phyloP scores from a whole-genome alignment of 2,113 vertebrate species.

The Steatornis caripensis region DNA sequence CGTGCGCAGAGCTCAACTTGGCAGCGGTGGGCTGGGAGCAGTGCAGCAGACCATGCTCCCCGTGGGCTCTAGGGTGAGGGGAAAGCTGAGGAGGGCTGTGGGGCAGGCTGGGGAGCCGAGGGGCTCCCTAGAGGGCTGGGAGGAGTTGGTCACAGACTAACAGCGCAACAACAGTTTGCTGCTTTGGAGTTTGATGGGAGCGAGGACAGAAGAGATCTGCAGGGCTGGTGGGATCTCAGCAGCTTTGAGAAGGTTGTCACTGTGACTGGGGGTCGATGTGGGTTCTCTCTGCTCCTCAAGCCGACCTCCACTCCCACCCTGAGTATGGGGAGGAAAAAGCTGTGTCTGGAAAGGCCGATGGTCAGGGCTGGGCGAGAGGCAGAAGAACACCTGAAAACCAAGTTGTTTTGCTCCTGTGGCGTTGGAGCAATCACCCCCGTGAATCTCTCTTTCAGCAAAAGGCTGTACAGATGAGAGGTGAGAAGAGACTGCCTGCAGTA shows the following conservation, averaged over 20 bases:
- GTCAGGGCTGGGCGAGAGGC: no score
- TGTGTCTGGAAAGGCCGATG: neutral
- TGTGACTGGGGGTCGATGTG: fast-evolving
- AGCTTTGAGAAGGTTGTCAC: neutral
- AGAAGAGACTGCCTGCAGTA: no score
- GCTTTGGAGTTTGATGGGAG: neutral
- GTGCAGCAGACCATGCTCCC: fast-evolving
- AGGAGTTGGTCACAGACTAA: neutral
- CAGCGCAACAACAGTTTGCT: neutral
- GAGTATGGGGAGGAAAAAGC: neutral
- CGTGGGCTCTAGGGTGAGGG: neutral
- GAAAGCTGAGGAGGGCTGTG: neutral
- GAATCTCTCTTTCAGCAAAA: neutral
- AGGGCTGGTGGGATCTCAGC: neutral
- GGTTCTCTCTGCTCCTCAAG: neutral
- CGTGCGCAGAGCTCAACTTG: neutral
- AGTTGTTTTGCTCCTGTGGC: neutral
- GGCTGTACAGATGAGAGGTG: neutral
- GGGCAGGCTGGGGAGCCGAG: fast-evolving
- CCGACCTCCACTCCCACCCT: neutral
- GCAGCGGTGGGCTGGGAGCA: neutral
- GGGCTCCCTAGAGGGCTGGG: neutral
- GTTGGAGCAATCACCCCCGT: neutral
- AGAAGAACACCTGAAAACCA: neutral
- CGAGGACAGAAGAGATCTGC: neutral